phyloP scores from a whole-genome alignment of 2,888 invertebrate species.

The Psylliodes chrysocephalus region DNA sequence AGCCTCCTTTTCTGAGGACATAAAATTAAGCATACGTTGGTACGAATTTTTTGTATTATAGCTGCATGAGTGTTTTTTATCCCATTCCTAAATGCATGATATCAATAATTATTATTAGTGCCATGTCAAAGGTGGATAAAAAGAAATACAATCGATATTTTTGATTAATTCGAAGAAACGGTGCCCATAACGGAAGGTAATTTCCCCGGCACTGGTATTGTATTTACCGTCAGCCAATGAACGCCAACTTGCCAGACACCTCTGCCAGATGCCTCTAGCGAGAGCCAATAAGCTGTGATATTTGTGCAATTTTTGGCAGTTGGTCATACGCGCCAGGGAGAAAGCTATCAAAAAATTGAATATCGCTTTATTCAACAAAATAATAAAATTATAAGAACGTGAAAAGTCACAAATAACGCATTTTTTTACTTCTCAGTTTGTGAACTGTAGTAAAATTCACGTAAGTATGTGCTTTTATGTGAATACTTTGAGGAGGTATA shows the following conservation, averaged over 20 bases:
- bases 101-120: background rate
- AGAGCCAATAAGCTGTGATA: constrained; percentile 53
- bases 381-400: constrained; percentile 57
- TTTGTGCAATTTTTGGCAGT: constrained; percentile 54
- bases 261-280: constrained; percentile 64
- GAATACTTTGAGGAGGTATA: constrained; percentile 13
- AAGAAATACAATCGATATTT: background rate
- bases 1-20: constrained; percentile 66
- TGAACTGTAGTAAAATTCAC: constrained; percentile 61
- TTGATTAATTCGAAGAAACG: background rate
- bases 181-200: background rate
- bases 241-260: constrained; percentile 53
- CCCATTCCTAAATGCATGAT: background rate
- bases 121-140: background rate
- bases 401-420: constrained; percentile 52
- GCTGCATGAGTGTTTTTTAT: constrained; percentile 7
- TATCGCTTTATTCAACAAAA: constrained; percentile 60
- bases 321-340: constrained; percentile 55
- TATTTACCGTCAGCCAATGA: constrained; percentile 49
- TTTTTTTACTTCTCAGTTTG: constrained; percentile 50
- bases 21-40: constrained; percentile 66
- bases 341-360: constrained; percentile 61
- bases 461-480: constrained; percentile 56
- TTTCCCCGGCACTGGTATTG: constrained; percentile 38
- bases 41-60: constrained; percentile 50